Percentiles rank a stretch among this genome's conserved stretches.
These are phyloP conservation scores for Andrena dorsata DNA, from an alignment of 2,888 invertebrate species.

Conservation along the genomic window DNA sequence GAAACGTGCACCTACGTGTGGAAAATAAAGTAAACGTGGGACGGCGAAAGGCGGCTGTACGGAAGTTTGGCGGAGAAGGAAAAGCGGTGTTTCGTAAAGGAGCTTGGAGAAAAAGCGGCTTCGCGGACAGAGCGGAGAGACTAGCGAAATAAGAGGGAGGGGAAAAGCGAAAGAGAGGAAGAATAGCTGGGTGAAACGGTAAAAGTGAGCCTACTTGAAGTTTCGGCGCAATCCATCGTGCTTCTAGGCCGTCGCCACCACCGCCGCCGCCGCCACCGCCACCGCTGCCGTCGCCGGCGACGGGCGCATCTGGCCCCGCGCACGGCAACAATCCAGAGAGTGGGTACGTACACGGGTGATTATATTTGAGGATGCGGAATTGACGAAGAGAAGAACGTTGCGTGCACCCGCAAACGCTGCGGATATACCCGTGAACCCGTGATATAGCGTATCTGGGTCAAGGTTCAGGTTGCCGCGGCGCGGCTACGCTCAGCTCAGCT, in stretches of 20 bases:
- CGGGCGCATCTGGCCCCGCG: slow-evolving; percentile 80
- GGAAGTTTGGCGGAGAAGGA: not conserved
- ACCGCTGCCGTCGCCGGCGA: slow-evolving; percentile 75
- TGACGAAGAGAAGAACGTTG: slow-evolving; percentile 59
- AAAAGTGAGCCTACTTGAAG: slow-evolving; percentile 82
- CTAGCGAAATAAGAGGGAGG: not conserved
- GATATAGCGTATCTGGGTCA: slow-evolving; percentile 74
- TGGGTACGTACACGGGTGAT: slow-evolving; percentile 59
- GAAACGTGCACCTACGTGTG: slow-evolving; percentile 18
- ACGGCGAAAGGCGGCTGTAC: not conserved
- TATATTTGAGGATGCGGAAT: slow-evolving; percentile 68
- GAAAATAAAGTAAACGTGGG: slow-evolving; percentile 27
- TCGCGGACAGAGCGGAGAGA: not conserved
- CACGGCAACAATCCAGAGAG: slow-evolving; percentile 72
- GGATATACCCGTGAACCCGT: slow-evolving; percentile 71
- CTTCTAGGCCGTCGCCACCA: slow-evolving; percentile 76
- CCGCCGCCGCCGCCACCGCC: slow-evolving; percentile 73
- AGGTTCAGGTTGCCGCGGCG: slow-evolving; percentile 74
- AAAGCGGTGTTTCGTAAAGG: not conserved
- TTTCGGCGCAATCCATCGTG: slow-evolving; percentile 84
- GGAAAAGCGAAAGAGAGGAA: slow-evolving; percentile 14
- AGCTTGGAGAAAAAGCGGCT: not conserved
- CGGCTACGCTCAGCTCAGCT: slow-evolving; percentile 65
- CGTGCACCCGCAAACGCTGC: slow-evolving; percentile 61
- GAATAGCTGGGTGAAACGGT: slow-evolving; percentile 40